Evolutionary conservation across 1,140 invertebrate species (phyloP).

Genomic region (Brachionus manjavacas): DNA sequence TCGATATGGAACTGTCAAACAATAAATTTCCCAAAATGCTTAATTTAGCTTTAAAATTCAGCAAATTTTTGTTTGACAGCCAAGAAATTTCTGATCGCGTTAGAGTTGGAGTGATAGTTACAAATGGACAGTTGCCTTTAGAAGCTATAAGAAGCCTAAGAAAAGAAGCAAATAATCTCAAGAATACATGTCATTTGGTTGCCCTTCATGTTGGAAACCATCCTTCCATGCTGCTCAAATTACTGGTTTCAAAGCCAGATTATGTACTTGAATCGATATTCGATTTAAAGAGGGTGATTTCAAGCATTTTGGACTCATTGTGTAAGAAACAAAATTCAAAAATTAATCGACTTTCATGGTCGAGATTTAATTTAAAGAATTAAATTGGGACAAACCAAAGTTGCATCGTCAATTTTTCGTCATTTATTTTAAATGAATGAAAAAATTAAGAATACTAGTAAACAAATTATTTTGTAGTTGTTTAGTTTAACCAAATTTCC

Average conservation of each 20-base stretch:
- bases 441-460: background rate
- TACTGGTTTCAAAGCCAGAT: background rate
- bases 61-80: background rate
- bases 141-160: background rate
- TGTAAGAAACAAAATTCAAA: background rate
- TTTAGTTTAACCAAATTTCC: background rate
- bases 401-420: background rate
- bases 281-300: background rate
- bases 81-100: background rate
- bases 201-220: background rate
- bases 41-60: background rate
- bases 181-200: background rate
- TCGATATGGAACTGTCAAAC: background rate
- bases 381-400: background rate
- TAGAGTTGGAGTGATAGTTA: background rate
- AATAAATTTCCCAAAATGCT: background rate
- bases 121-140: background rate
- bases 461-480: background rate
- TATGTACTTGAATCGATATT: background rate
- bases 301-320: background rate
- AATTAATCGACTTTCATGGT: background rate
- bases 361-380: background rate
- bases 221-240: background rate
- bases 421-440: background rate
- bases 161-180: background rate